Percentiles rank a stretch among this genome's conserved stretches.
phyloP scores from a whole-genome alignment of 2,113 vertebrate species.

The Rafetus swinhoei region DNA sequence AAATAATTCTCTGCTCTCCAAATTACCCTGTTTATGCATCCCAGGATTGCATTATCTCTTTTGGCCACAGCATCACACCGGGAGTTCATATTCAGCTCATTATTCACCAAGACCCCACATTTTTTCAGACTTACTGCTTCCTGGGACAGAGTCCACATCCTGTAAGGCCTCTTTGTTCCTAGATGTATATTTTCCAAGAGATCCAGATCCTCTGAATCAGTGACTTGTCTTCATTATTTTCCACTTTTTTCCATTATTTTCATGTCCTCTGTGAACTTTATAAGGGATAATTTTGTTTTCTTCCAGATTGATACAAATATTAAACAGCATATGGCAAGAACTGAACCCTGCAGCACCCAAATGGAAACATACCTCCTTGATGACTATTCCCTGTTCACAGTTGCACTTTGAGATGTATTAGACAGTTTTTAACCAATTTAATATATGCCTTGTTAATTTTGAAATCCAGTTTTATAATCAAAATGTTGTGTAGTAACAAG shows the following conservation, averaged over 20 bases:
- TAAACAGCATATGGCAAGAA: neutral
- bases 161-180: neutral
- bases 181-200: neutral
- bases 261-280: neutral
- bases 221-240: neutral
- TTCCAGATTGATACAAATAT: neutral
- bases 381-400: neutral
- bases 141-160: neutral
- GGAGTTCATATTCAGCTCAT: neutral
- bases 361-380: neutral
- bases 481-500: neutral
- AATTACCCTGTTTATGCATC: neutral
- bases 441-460: neutral
- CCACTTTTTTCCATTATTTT: neutral
- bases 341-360: neutral
- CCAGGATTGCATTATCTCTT: neutral
- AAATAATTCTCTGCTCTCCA: neutral
- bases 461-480: neutral
- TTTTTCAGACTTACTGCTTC: neutral
- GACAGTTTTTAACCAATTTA: neutral
- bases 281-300: neutral
- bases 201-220: neutral
- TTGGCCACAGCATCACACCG: neutral
- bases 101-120: neutral
- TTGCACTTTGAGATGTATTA: neutral